phyloP scores from a whole-genome alignment of 2,888 invertebrate species.

The Neoitamus cyanurus region DNA sequence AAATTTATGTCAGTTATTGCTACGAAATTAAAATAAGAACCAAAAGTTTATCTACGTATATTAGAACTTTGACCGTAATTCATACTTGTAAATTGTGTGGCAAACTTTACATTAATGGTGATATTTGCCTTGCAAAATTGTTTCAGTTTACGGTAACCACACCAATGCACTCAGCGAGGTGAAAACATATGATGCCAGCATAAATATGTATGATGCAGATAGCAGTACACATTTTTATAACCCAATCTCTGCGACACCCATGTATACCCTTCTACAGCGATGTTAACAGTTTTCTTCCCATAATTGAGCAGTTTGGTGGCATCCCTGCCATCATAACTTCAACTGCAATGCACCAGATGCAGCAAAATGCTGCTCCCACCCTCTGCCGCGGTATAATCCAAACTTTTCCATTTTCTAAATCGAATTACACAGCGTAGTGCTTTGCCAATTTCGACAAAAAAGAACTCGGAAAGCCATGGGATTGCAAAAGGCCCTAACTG shows the following conservation, averaged over 20 bases:
- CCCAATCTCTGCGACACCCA: not conserved
- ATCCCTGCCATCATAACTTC: not conserved
- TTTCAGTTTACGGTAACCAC: too few relatives aligned
- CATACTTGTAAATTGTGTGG: too few relatives aligned
- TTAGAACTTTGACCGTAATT: too few relatives aligned
- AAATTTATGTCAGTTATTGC: too few relatives aligned
- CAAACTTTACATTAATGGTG: too few relatives aligned
- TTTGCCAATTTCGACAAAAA: not conserved
- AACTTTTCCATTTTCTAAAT: conserved; percentile 1
- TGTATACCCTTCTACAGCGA: not conserved
- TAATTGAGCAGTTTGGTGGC: not conserved
- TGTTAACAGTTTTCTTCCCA: not conserved
- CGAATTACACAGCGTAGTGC: not conserved
- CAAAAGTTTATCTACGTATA: too few relatives aligned
- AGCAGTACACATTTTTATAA: not conserved
- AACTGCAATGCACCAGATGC: not conserved
- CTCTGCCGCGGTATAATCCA: not conserved
- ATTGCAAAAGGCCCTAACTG: not conserved
- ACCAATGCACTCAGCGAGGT: too few relatives aligned
- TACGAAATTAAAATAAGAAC: too few relatives aligned
- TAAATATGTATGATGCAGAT: not conserved
- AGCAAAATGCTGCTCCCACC: not conserved
- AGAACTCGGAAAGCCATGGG: not conserved
- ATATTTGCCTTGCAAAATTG: too few relatives aligned
- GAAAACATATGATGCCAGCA: not conserved